Percentiles rank a stretch among this genome's conserved stretches.
These are phyloP conservation scores for Eurystomus glaucurus DNA, from an alignment of 2,797 vertebrate genomes.

Conservation along the genomic window DNA sequence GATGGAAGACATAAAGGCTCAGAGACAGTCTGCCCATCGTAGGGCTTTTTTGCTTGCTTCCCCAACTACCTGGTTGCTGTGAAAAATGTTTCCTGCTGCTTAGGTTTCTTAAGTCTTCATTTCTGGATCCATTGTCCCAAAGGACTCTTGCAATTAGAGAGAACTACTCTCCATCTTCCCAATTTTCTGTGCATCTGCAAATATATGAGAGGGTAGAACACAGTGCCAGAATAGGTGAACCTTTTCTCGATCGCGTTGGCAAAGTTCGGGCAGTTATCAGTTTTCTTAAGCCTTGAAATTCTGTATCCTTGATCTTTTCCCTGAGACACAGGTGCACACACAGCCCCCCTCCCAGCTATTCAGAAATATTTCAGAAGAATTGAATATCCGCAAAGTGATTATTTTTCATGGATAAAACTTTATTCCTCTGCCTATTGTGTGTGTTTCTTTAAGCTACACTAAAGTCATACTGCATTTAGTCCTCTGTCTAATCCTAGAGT, in stretches of 20 bases:
- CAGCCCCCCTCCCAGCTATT: neutral
- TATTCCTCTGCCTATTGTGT: neutral
- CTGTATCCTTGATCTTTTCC: neutral
- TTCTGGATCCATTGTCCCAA: neutral
- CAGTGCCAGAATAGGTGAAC: neutral
- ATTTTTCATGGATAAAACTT: neutral
- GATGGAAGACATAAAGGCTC: neutral
- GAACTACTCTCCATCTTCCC: neutral
- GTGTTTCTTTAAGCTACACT: neutral
- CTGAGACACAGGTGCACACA: neutral
- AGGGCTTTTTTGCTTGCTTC: neutral
- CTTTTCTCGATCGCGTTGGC: neutral
- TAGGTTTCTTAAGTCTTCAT: neutral
- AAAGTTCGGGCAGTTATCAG: neutral
- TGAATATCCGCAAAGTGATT: neutral
- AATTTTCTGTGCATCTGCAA: neutral
- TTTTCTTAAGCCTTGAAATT: neutral
- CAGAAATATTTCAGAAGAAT: neutral
- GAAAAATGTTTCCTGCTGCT: neutral
- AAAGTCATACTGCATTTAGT: neutral
- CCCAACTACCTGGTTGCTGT: neutral
- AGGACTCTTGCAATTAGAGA: neutral
- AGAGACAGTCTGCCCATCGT: neutral
- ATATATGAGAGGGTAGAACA: accelerated
- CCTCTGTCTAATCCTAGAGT: neutral